A percentile compares a stretch with the other conserved stretches of the same genome.
Evolutionary conservation across 64 coral and sea anemone species (phyloP).

Genomic region (Cladopsammia gracilis): DNA sequence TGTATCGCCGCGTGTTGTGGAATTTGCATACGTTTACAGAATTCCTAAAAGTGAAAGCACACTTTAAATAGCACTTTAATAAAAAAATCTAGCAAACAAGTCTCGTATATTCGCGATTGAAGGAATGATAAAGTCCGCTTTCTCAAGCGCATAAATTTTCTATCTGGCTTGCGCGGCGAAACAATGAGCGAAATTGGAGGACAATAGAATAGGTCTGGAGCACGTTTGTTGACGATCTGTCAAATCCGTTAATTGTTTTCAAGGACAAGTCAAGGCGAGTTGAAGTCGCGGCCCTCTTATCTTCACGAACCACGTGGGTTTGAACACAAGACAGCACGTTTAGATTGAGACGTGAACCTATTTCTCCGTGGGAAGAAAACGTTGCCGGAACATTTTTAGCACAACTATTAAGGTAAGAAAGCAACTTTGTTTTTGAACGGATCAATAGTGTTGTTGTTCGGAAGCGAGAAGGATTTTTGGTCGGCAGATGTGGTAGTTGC

Average conservation of each 20-base stretch:
- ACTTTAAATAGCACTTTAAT: neutral
- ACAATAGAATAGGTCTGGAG: neutral
- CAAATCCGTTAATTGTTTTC: slow-evolving; percentile 43
- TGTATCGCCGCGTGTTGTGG: neutral
- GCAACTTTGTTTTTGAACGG: neutral
- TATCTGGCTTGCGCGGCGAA: neutral
- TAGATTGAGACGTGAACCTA: neutral
- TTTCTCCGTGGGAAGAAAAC: slow-evolving; percentile 9
- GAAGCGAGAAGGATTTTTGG: neutral
- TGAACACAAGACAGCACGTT: neutral
- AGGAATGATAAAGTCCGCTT: neutral
- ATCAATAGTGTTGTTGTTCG: neutral
- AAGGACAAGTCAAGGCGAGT: slow-evolving; percentile 35
- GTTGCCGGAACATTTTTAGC: slow-evolving; percentile 20
- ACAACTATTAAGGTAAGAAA: slow-evolving; percentile 16
- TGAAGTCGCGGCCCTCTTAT: neutral
- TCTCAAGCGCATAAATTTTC: neutral
- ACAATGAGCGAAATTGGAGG: neutral
- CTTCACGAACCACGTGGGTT: neutral
- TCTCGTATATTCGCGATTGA: neutral
- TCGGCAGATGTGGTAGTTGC: neutral
- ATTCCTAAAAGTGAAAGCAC: neutral
- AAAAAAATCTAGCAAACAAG: neutral
- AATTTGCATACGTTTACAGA: slow-evolving; percentile 23
- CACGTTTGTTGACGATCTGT: slow-evolving; percentile 35